Base-by-base conservation (phyloP, 2,888 invertebrate species). In the Ditylenchus weischeri region DNA sequence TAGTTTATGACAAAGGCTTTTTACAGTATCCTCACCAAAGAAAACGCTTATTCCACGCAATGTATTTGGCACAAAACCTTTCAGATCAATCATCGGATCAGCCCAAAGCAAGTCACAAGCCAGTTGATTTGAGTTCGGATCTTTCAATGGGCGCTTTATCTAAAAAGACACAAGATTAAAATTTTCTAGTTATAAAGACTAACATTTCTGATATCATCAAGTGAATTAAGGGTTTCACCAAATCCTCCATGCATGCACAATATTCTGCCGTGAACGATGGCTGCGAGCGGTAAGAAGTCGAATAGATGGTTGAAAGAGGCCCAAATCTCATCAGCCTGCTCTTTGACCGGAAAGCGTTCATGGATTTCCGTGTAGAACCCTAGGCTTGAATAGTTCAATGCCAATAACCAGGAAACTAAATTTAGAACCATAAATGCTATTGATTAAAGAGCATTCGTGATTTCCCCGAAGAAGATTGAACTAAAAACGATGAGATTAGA, bases 201-300 rank as follows among this genome's bases (percentile, higher is more conserved):
- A 18, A 71, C 71, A n/a, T 62, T 50, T 6, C 57, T 38, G 36
- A 73, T 73, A 49, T 74, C 72, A 38, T 73, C 73, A 13, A 73
- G 65, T 13, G 63, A 60, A 29, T 62, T 69, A n/a, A 73, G 51
- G 0, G 57, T n/a, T 18, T 64, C 59, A 13, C 66, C 64, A 23
- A 73, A 68, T 11, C 73, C 73, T 3, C 73, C 73, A 51, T 73
- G 73, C 73, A 73, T 74, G 64, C 73, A 73, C 8, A 73, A 59
- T 51, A 73, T 70, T 38, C 50, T 54, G 1, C 54, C 50, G n/a
- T 47, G 59, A 29, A 70, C 64, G 36, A 73, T 29, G 8, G 73
- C 73, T 36, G 73, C 72, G 8, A 73, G 57, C 15, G 73, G 73
- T 47, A 73, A 36, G 51, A 64, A 51, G 21, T 67, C 61, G 65